Evolutionary conservation across 2,797 vertebrate genomes (phyloP).

Genomic region (Rhynchonycteris naso): DNA sequence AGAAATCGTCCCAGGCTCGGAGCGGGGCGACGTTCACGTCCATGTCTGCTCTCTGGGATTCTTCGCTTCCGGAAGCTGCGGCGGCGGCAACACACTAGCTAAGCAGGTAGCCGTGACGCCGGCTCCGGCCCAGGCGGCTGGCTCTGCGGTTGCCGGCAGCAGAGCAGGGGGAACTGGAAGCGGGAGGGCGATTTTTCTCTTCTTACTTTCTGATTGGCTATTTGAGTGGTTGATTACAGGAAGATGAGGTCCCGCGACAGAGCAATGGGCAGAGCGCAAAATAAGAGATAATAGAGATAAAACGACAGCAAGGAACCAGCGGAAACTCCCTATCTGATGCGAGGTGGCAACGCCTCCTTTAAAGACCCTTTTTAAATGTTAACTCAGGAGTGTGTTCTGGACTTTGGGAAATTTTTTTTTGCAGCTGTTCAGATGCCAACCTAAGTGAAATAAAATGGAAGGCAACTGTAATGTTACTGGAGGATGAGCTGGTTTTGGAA

Average conservation of each 20-base stretch:
- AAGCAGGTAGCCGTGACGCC: background rate
- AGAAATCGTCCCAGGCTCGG: conserved; percentile 94
- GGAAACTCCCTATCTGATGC: background rate
- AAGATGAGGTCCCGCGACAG: background rate
- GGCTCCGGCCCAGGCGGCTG: background rate
- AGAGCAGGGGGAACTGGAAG: background rate
- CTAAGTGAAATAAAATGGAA: background rate
- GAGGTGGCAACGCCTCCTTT: background rate
- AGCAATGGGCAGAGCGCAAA: background rate
- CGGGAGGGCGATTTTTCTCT: conserved; percentile 62
- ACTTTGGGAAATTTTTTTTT: background rate
- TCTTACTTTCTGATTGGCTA: conserved; percentile 47
- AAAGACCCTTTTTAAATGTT: background rate
- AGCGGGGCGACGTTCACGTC: conserved; percentile 91
- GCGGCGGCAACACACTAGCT: conserved; percentile 52
- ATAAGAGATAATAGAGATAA: background rate
- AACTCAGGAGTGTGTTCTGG: background rate
- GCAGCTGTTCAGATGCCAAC: background rate
- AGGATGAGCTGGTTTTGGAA: conserved; percentile 32
- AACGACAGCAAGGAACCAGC: background rate
- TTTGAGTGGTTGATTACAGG: conserved; percentile 16
- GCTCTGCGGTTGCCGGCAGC: conserved; percentile 45
- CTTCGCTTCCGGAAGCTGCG: conserved; percentile 66
- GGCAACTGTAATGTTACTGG: background rate
- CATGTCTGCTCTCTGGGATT: conserved; percentile 82